A percentile compares a stretch with the other conserved stretches of the same genome.
These are phyloP conservation scores for Rhabdornis inornatus DNA, from an alignment of 2,113 vertebrate genomes.

Conservation along the genomic window DNA sequence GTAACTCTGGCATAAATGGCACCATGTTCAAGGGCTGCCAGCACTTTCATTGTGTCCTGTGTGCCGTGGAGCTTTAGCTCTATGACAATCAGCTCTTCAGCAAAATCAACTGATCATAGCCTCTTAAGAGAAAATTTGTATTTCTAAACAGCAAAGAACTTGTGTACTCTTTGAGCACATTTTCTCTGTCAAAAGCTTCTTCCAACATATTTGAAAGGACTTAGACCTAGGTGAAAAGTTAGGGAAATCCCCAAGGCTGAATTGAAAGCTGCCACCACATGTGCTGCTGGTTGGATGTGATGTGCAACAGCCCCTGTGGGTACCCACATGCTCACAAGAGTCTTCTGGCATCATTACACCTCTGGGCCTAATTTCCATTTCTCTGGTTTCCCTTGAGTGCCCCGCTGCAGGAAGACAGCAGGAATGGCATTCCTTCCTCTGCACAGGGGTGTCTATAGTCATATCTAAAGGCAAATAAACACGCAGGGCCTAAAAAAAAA, in stretches of 20 bases:
- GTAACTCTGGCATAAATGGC: neutral
- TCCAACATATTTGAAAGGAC: neutral
- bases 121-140: neutral
- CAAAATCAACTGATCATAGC: neutral
- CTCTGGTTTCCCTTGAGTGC: neutral
- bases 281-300: neutral
- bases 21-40: neutral
- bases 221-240: neutral
- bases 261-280: neutral
- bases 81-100: neutral
- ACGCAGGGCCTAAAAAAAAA: neutral
- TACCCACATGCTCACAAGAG: neutral
- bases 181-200: neutral
- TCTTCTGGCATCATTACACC: neutral
- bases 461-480: neutral
- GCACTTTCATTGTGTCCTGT: neutral
- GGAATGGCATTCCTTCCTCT: neutral
- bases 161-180: accelerated
- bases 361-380: neutral
- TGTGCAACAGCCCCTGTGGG: neutral
- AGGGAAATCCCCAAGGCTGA: neutral
- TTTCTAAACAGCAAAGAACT: neutral
- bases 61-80: neutral
- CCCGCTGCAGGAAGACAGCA: neutral
- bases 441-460: neutral